Evolutionary conservation across 1,140 invertebrate species (phyloP).

Genomic region (Mactra quadrangularis): DNA sequence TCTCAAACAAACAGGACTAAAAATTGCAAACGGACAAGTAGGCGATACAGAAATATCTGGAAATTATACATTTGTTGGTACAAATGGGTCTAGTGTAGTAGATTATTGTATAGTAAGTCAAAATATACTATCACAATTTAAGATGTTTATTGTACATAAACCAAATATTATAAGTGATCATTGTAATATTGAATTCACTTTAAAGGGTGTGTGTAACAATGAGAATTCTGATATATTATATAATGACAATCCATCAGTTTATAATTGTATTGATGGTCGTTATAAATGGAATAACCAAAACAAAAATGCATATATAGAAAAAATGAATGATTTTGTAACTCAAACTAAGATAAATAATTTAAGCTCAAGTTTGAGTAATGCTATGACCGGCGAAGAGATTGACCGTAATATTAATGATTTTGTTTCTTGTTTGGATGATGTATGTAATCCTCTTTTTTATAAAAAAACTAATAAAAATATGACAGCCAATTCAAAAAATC

Average conservation of each 20-base stretch:
- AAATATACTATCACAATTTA: neutral
- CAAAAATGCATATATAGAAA: no score
- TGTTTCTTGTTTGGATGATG: no score
- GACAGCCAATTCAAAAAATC: neutral
- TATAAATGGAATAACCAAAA: no score
- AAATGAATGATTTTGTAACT: no score
- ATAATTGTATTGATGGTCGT: neutral
- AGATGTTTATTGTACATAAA: neutral
- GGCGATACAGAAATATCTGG: neutral
- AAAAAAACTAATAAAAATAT: neutral
- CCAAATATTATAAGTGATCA: neutral
- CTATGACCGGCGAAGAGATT: neutral
- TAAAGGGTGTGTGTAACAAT: no score
- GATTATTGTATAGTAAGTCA: slow-evolving; percentile 1
- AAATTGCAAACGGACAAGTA: slow-evolving; percentile 3
- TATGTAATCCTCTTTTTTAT: no score
- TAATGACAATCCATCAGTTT: no score
- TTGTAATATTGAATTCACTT: neutral
- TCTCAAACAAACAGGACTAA: neutral
- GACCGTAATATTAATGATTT: neutral
- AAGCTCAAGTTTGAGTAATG: neutral
- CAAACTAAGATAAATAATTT: neutral
- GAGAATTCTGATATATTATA: no score
- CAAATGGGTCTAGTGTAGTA: neutral
- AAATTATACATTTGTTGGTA: neutral